Conservation (phyloP, 2,797 vertebrate species). For the Chrysocyon brachyurus region DNA sequence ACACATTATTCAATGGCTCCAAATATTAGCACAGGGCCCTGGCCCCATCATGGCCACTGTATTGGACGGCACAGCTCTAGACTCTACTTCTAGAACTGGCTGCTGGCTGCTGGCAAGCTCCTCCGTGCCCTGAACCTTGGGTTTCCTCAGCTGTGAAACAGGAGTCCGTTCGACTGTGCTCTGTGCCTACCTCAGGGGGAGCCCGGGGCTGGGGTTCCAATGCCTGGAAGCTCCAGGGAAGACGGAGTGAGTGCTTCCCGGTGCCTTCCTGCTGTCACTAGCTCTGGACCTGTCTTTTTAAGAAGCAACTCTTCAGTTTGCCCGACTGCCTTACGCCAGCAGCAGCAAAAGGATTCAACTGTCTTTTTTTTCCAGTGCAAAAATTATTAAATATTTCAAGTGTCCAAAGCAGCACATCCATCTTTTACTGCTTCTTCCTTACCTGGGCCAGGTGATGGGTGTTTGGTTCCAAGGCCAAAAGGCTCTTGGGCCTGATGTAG, state of each 20-base stretch:
- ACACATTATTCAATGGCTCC: fast-evolving
- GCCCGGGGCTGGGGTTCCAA: background rate
- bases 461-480: background rate
- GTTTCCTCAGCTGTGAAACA: background rate
- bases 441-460: fast-evolving
- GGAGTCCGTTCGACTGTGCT: background rate
- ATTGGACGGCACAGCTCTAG: fast-evolving
- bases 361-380: background rate
- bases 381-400: background rate
- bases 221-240: background rate
- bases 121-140: background rate
- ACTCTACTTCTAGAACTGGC: fast-evolving
- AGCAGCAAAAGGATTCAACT: background rate
- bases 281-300: background rate
- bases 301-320: background rate
- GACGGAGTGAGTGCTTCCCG: fast-evolving
- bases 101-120: fast-evolving
- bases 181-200: slow-evolving; percentile 59
- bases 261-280: background rate
- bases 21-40: fast-evolving
- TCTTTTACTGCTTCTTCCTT: background rate
- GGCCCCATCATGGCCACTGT: fast-evolving
- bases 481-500: background rate
- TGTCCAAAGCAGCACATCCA: fast-evolving
- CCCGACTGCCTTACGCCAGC: background rate